These are phyloP conservation scores for Sylvilagus bachmani DNA, from an alignment of 2,113 vertebrate species.

Conservation along the genomic window DNA sequence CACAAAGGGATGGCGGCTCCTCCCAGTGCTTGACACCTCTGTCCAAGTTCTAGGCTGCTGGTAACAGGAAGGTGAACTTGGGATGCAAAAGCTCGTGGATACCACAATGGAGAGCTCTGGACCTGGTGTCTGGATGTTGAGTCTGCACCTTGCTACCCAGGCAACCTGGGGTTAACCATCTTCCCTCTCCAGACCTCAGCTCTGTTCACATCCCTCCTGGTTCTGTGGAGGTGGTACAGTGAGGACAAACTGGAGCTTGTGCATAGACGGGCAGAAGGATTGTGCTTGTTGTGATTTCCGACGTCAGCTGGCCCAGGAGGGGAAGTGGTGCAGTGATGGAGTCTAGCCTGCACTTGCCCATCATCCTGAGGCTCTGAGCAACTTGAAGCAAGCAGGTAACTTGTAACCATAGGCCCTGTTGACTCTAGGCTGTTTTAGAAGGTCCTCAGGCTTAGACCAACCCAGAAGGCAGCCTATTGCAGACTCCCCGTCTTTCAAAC, in stretches of 20 bases:
- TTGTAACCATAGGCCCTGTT: neutral
- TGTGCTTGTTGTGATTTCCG: neutral
- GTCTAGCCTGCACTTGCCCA: neutral
- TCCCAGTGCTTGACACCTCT: neutral
- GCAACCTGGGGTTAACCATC: neutral
- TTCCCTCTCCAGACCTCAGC: neutral
- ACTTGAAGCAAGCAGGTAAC: neutral
- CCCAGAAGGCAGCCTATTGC: neutral
- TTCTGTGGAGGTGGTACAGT: neutral
- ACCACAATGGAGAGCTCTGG: neutral
- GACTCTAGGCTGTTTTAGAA: neutral
- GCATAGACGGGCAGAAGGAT: neutral
- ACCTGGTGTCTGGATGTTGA: neutral
- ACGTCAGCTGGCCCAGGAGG: neutral
- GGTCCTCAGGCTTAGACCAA: neutral
- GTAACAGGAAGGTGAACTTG: neutral
- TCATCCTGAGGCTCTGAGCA: neutral
- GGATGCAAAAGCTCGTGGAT: neutral
- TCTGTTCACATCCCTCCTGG: neutral
- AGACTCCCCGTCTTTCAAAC: neutral
- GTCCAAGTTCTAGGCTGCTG: neutral
- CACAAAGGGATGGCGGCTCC: neutral
- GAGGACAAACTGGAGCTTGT: neutral
- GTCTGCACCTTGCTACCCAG: neutral
- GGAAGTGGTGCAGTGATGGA: neutral